Conservation (phyloP, 1,140 invertebrate species). For the Contarinia nasturtii region DNA sequence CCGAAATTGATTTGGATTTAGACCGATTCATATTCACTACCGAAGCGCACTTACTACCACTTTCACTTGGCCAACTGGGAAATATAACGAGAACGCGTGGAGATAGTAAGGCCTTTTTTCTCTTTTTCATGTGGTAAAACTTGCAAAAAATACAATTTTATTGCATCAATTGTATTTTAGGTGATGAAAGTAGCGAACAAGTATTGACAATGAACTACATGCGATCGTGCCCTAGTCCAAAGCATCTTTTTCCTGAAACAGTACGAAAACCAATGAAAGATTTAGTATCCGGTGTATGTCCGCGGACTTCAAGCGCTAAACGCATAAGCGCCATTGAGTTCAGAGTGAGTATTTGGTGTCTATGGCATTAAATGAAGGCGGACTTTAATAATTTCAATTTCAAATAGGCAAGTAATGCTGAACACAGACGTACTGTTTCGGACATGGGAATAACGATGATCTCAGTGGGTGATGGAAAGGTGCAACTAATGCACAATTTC, state of each 20-base stretch:
- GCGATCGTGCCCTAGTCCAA: constrained; percentile 69
- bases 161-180: neutral
- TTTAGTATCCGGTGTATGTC: constrained; percentile 67
- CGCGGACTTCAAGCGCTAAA: constrained; percentile 33
- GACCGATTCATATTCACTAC: constrained; percentile 96
- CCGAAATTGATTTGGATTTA: constrained; percentile 73
- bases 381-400: neutral
- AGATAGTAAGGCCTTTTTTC: no score
- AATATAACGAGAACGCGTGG: constrained; percentile 13
- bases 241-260: constrained; percentile 61
- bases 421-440: constrained; percentile 69
- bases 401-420: constrained; percentile 47
- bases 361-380: neutral
- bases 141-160: no score
- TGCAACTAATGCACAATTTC: constrained; percentile 77
- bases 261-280: constrained; percentile 61
- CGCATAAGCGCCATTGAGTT: constrained; percentile 54
- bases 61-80: constrained; percentile 45
- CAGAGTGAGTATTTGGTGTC: constrained; percentile 23
- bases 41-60: constrained; percentile 86
- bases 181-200: constrained; percentile 22
- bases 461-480: constrained; percentile 68
- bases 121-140: no score
- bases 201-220: constrained; percentile 43
- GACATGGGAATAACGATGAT: constrained; percentile 91